Base-by-base conservation (phyloP, 2,113 vertebrate genomes). In the Corvus hawaiiensis region DNA sequence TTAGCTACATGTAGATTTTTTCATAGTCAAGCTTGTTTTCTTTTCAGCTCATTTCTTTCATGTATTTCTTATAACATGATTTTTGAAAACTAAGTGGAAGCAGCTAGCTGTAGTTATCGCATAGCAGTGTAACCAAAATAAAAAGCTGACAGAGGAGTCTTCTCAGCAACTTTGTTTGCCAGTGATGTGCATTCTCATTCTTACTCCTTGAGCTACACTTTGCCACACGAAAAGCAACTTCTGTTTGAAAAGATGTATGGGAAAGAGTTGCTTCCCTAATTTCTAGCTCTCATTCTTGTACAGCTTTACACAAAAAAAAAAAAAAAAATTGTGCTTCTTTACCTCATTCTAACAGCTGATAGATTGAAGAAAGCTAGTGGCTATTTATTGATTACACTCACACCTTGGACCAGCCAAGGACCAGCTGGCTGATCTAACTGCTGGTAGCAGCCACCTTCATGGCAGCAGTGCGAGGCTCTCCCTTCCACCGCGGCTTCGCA, bases 71-170 rank as follows among this genome's bases (percentile, higher is more conserved):
- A 49, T 16, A 49, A 35, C 2, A 16, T 1, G 6, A 41, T 33
- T 91, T 84, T 82, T 87, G 4, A 58, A 75, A 87, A 79, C 24
- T 55, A 84, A 73, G 52, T n/a, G 11, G 37, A 84, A 87, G 17
- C 24, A 82, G 26, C 6, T 58, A 28, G 71, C 27, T 4, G 1
- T 23, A 46, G 11, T 54, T 21, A 68, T 48, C 43, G 23, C 2
- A 1, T 19, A 81, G 46, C 1, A 5, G 4, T 41, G 9, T 51
- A 41, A 16, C 6, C 16, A 67, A 81, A 78, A 51, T 44, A 49
- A 89, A 37, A 54, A 48, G 27, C 27, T 58, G 24, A 24, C 18
- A 46, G 62, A 71, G 20, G 26, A 68, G 8, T 2, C 6, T 87
- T 91, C 37, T 64, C 12, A n/a, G 33, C 13, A 43, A 6, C 16